A percentile compares a stretch with the other conserved stretches of the same genome.
Evolutionary conservation across 2,888 invertebrate species (phyloP).

Genomic region (Stenoptilia bipunctidactyla): DNA sequence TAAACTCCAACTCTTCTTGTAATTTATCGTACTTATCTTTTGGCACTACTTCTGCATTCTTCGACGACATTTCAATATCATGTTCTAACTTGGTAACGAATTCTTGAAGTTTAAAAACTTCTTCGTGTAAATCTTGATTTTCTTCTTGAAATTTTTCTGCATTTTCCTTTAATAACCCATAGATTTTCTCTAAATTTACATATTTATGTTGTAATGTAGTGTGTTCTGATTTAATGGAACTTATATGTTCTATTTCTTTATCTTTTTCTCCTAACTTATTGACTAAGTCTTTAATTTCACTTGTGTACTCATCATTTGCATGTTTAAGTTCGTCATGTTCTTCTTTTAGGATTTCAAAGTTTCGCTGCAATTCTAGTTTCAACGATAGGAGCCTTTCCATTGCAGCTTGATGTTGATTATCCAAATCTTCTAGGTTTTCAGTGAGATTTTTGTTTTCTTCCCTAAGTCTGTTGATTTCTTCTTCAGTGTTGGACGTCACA

Average conservation of each 20-base stretch:
- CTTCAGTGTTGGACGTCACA: constrained; percentile 30
- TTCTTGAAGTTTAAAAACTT: constrained; percentile 60
- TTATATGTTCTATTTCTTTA: constrained; percentile 38
- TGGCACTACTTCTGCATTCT: constrained; percentile 40
- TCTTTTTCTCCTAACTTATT: constrained; percentile 56
- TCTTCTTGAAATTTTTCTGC: constrained; percentile 66
- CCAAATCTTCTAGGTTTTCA: constrained; percentile 77
- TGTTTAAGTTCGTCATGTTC: constrained; percentile 57
- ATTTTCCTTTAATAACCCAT: constrained; percentile 51
- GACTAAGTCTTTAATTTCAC: constrained; percentile 49
- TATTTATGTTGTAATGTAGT: constrained; percentile 58
- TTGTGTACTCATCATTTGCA: constrained; percentile 52
- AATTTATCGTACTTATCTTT: constrained; percentile 45
- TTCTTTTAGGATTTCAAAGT: constrained; percentile 56
- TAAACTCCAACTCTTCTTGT: constrained; percentile 38
- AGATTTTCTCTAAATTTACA: constrained; percentile 56
- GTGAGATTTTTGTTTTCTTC: constrained; percentile 72
- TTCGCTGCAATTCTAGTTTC: constrained; percentile 66
- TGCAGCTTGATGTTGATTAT: constrained; percentile 79
- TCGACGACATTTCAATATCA: constrained; percentile 43
- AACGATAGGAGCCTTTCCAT: constrained; percentile 70
- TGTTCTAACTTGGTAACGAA: constrained; percentile 57
- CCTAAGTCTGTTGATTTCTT: constrained; percentile 60
- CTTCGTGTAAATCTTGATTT: constrained; percentile 65
- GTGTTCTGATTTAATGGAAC: constrained; percentile 32